Base-by-base conservation (phyloP, 2,113 vertebrate genomes). In the Amia ocellicauda region DNA sequence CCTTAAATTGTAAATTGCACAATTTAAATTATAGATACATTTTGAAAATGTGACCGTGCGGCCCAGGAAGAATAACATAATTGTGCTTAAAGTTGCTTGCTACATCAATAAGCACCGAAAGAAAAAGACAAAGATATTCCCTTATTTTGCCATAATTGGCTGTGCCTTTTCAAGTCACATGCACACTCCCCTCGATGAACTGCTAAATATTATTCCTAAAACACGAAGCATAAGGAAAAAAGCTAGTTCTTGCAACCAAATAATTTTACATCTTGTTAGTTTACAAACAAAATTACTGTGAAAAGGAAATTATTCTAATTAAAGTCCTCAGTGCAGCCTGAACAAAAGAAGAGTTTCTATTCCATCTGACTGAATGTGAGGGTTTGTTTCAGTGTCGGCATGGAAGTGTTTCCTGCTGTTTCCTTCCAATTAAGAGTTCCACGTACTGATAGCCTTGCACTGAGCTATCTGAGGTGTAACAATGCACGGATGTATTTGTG, bases 291-390 rank as follows among this genome's bases (percentile, higher is more conserved):
- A n/a, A 72, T 62, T 64, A 69, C 36, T 55, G 54, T 9, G 29
- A 58, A 51, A n/a, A 73, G 66, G 49, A 75, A 77, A 73, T 65
- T 17, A 67, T 67, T 57, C 52, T 77, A 75, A 74, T 74, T 71
- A 69, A 75, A 64, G 68, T 61, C 70, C 68, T 60, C 53, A 23
- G 65, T 71, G 59, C 10, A 63, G 54, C 71, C 59, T 23, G 42
- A 26, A 59, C 66, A 68, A 77, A 61, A 55, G 63, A 67, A 65
- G 28, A 28, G 20, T 62, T 52, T 65, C 66, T 67, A 51, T 31
- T 51, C 31, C 62, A 71, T 70, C n/a, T 62, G 53, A 72, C 42
- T 67, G 67, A 76, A 74, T 65, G 65, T 31, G 11, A 66, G 63
- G 69, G 66, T 75, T 73, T 72, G 68, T 76, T 58, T 59, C 47